Base-by-base conservation (phyloP, 37 sponge, comb jelly and placozoan species). In the Agelas oroides region DNA sequence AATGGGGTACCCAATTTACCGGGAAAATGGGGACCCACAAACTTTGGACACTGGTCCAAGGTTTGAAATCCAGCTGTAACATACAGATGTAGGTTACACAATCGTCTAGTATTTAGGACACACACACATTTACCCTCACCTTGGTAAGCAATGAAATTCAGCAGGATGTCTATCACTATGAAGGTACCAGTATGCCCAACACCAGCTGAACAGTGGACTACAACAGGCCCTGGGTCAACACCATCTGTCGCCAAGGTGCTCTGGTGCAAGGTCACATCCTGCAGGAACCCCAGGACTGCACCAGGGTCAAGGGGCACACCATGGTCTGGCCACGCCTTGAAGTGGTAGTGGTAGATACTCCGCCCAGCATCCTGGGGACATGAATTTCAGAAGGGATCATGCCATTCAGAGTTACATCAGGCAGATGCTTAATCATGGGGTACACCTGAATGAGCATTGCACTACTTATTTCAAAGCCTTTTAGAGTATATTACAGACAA, bases 201-300 rank as follows among this genome's bases (percentile, higher is more conserved):
- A 8, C 97, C 97, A 36, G 97, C 92, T 62, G 90, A 88, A 79
- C 97, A 97, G 79, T 97, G 97, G 60, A 97, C 97, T 31, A 97
- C 86, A 18, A 97, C 77, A 5, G 97, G 93, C 21, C 97, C 97
- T 15, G 85, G 72, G 0, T 37, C 84, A 28, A 53, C 91, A 5
- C 70, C 67, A 0, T 40, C 73, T 32, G 35, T 64, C 35, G 37
- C 65, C 41, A 83, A 33, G 19, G 71, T 37, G 35, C 71, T 71
- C 71, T 92, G 93, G 52, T 66, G 79, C 65, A 67, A 28, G 79
- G 83, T 97, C 40, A 97, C 89, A 41, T 97, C 95, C 28, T 89
- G 54, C 0, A 97, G 80, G 40, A 86, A 94, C 32, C 78, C 76
- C 54, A 96, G 80, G 24, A 92, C 89, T 35, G 79, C 31, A 25